Conservation (phyloP, 2,888 invertebrate species). For the Epinotia ramella region DNA sequence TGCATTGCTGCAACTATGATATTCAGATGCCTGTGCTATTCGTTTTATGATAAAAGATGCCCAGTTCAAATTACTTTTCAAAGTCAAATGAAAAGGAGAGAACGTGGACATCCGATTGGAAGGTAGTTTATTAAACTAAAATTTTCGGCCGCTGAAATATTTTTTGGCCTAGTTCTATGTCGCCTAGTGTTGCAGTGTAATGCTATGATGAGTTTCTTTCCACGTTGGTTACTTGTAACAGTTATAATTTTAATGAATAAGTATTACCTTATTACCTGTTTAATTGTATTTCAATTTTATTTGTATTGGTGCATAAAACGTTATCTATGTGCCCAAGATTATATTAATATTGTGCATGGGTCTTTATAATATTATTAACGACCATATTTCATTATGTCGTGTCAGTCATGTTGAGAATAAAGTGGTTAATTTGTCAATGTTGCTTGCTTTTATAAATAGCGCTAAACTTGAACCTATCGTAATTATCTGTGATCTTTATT, state of each 20-base stretch:
- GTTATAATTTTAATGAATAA: no score
- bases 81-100: no score
- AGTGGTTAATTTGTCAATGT: background rate
- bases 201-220: no score
- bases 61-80: background rate
- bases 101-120: no score
- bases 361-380: no score
- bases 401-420: background rate
- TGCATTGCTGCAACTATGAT: constrained; percentile 41
- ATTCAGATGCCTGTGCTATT: background rate
- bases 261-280: no score
- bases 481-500: constrained; percentile 18
- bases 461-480: no score
- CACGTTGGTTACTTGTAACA: no score
- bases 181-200: no score
- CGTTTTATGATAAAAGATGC: background rate
- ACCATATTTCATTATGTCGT: background rate
- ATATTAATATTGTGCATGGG: background rate
- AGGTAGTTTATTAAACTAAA: no score
- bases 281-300: background rate
- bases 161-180: no score
- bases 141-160: no score
- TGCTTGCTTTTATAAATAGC: constrained; percentile 5
- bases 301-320: background rate
- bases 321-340: background rate